Evolutionary conservation across 2,888 invertebrate species (phyloP).

Genomic region (Polymixis lichenea): DNA sequence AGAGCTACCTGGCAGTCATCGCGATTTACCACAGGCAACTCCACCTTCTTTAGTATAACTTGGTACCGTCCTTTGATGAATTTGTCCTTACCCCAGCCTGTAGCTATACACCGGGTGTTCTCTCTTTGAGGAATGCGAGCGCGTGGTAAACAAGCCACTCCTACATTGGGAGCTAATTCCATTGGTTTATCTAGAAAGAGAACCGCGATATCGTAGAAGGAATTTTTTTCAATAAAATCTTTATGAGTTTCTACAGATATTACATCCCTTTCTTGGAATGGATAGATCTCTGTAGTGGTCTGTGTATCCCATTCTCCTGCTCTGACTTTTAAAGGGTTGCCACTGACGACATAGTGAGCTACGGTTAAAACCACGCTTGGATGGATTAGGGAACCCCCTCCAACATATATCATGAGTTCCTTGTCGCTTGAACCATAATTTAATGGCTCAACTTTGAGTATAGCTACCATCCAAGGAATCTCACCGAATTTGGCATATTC

Average conservation of each 20-base stretch:
- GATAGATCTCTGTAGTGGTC: constrained; percentile 92
- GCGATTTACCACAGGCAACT: constrained; percentile 92
- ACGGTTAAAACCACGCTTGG: constrained; percentile 94
- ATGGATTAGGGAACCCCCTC: constrained; percentile 95
- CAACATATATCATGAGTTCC: constrained; percentile 91
- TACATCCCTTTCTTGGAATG: constrained; percentile 93
- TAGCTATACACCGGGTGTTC: constrained; percentile 91
- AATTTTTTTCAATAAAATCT: constrained; percentile 91
- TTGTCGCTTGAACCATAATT: constrained; percentile 82
- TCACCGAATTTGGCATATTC: constrained; percentile 94
- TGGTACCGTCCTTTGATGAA: constrained; percentile 91
- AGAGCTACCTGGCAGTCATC: constrained; percentile 85
- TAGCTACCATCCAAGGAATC: constrained; percentile 96
- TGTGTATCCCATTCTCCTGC: constrained; percentile 96
- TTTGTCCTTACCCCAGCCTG: constrained; percentile 94
- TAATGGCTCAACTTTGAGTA: constrained; percentile 89
- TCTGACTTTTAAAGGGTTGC: constrained; percentile 81
- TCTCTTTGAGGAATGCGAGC: constrained; percentile 73
- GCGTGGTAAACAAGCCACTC: constrained; percentile 92
- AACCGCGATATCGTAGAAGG: constrained; percentile 94
- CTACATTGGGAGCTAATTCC: constrained; percentile 92
- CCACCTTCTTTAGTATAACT: constrained; percentile 92
- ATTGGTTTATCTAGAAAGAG: constrained; percentile 92
- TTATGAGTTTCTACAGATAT: constrained; percentile 91
- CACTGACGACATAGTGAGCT: constrained; percentile 90